Conservation (phyloP, 2,797 vertebrate genomes). For the Vultur gryphus region DNA sequence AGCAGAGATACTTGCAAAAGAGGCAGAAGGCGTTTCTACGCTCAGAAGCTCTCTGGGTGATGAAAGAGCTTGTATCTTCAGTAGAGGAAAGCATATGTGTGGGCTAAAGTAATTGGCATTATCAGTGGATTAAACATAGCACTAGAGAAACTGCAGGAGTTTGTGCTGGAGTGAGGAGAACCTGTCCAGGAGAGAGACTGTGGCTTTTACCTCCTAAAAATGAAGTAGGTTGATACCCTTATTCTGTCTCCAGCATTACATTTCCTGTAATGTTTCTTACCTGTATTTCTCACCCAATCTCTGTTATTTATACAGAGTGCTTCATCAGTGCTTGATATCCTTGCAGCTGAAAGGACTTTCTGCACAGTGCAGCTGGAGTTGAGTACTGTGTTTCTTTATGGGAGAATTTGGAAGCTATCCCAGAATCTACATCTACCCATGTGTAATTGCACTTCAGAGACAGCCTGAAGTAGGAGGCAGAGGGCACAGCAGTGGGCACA, state of each 20-base stretch:
- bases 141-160: background rate
- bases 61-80: background rate
- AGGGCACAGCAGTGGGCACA: background rate
- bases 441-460: background rate
- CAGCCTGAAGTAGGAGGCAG: background rate
- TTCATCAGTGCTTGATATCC: background rate
- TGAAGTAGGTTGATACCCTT: background rate
- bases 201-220: background rate
- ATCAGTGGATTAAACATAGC: background rate
- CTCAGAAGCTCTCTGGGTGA: background rate
- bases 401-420: background rate
- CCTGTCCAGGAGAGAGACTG: background rate
- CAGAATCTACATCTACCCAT: background rate
- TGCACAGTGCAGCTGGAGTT: background rate
- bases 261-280: background rate
- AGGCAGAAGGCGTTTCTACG: background rate
- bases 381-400: background rate
- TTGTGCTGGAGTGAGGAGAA: background rate
- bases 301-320: background rate
- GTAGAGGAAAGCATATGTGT: background rate
- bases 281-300: background rate
- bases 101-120: background rate
- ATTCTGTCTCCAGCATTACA: background rate
- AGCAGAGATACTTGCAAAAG: background rate
- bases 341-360: background rate